These are phyloP conservation scores for Saccopteryx bilineata DNA, from an alignment of 2,113 vertebrate genomes.

Conservation along the genomic window DNA sequence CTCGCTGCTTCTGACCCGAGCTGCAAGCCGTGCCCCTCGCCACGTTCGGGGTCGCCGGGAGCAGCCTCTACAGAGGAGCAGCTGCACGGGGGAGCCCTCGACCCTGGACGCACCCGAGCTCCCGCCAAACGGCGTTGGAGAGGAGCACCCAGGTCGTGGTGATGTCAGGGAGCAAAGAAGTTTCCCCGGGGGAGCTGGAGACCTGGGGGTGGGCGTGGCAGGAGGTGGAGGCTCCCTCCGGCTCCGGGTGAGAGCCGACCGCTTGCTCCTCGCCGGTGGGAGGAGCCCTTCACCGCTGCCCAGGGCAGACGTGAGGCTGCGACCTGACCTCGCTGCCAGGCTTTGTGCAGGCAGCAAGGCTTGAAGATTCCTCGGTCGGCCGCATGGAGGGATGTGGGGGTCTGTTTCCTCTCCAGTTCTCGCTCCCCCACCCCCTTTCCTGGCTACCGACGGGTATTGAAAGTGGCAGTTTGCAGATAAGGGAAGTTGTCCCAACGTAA, in stretches of 20 bases:
- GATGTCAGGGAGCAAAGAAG: constrained; percentile 45
- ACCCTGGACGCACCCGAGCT: background rate
- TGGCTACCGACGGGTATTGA: background rate
- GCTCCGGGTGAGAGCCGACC: background rate
- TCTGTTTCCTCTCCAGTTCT: constrained; percentile 15
- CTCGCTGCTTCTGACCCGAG: background rate
- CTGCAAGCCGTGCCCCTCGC: background rate
- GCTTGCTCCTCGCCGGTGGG: background rate
- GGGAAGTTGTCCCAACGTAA: constrained; percentile 7
- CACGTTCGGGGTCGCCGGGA: background rate
- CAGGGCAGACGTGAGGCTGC: constrained; percentile 11
- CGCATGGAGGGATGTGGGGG: background rate
- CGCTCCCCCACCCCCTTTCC: background rate
- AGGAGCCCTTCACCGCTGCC: background rate
- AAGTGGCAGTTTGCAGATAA: constrained; percentile 68
- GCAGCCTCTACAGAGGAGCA: background rate
- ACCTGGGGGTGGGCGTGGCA: background rate
- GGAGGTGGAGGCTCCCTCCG: constrained; percentile 6
- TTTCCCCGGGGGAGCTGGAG: constrained; percentile 64
- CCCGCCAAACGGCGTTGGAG: background rate
- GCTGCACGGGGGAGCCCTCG: background rate
- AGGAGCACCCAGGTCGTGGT: constrained; percentile 44
- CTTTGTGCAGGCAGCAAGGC: constrained; percentile 40
- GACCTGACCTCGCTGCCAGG: background rate
- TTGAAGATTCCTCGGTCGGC: background rate